Conservation (phyloP, 2,888 invertebrate genomes). For the Heteromyza rotundicornis region DNA sequence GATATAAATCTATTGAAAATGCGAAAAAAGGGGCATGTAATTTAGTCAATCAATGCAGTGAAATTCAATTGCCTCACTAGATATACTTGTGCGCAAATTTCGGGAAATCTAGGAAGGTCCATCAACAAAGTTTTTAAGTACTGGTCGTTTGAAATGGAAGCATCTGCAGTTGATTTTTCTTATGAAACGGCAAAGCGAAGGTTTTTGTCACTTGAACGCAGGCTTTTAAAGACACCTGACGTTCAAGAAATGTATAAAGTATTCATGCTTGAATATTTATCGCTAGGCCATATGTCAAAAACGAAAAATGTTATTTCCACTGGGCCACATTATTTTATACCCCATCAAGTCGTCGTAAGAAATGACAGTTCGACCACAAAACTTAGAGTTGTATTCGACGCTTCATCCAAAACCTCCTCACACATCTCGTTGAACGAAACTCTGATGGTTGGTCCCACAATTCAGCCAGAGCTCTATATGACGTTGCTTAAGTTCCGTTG, state of each 20-base stretch:
- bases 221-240: conserved; percentile 15
- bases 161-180: conserved; percentile 11
- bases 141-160: conserved; percentile 14
- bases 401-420: conserved; percentile 22
- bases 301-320: neutral
- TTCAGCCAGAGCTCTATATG: conserved; percentile 24
- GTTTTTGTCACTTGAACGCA: conserved; percentile 25
- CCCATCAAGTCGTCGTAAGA: conserved; percentile 26
- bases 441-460: conserved; percentile 27
- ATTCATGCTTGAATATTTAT: conserved; percentile 26
- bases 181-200: conserved; percentile 20
- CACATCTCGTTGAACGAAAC: conserved; percentile 27
- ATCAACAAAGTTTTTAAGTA: conserved; percentile 5
- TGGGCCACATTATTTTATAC: conserved; percentile 25
- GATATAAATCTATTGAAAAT: neutral
- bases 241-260: conserved; percentile 20
- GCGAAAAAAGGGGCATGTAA: neutral
- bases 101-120: conserved; percentile 19
- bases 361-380: conserved; percentile 27
- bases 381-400: conserved; percentile 28
- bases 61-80: neutral
- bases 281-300: conserved; percentile 21
- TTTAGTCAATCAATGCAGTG: neutral
- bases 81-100: conserved; percentile 16
- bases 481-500: no score